Conservation (phyloP, 1,140 invertebrate genomes). For the Homalodisca vitripennis region DNA sequence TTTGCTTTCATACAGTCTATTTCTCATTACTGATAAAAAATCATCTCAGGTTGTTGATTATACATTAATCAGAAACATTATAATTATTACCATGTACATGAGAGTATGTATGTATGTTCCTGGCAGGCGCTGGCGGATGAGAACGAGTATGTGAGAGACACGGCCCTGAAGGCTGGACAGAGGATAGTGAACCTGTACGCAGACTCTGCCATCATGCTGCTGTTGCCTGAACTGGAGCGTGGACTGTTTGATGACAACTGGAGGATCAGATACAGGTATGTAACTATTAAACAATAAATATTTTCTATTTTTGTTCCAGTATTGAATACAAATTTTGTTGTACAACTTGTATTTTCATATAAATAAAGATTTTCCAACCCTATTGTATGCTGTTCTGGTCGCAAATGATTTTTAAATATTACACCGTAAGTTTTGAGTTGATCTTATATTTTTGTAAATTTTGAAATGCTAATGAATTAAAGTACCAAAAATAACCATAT, state of each 20-base stretch:
- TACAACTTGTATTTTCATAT: not conserved
- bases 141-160: constrained; percentile 98
- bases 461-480: too few species aligned
- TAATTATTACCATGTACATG: too few species aligned
- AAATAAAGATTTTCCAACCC: not conserved
- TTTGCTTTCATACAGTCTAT: too few species aligned
- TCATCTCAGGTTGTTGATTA: too few species aligned
- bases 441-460: not conserved
- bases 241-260: constrained; percentile 97
- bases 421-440: not conserved
- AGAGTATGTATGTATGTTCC: too few species aligned
- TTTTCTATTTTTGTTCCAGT: too few species aligned
- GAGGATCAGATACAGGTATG: constrained; percentile 89
- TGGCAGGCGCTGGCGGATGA: constrained; percentile 93
- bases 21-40: too few species aligned
- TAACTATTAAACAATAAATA: too few species aligned
- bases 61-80: too few species aligned
- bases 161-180: constrained; percentile 94
- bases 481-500: too few species aligned
- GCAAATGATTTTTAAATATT: not conserved
- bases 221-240: constrained; percentile 92
- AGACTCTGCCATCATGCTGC: constrained; percentile 89
- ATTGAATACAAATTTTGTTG: not conserved
- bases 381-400: not conserved
- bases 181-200: constrained; percentile 96